These are phyloP conservation scores for Aspidiotus destructor DNA, from an alignment of 2,888 invertebrate species.

Conservation along the genomic window DNA sequence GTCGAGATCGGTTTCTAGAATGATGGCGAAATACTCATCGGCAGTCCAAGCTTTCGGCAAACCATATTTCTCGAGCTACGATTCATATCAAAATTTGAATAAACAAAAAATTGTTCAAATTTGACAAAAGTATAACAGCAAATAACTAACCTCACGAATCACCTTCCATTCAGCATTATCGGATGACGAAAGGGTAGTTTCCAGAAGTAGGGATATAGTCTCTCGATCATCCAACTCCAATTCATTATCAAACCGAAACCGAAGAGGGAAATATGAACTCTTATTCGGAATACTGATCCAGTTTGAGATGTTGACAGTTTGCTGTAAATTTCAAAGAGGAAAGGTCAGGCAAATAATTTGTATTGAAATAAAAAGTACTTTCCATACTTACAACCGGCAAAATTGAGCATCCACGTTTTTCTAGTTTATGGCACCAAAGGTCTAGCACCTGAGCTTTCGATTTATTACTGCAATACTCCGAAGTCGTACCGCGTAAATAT, in stretches of 20 bases:
- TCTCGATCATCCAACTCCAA: slow-evolving; percentile 20
- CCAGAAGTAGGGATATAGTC: slow-evolving; percentile 31
- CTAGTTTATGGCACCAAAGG: slow-evolving; percentile 49
- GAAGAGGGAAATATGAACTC: slow-evolving; percentile 42
- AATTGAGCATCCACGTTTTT: slow-evolving; percentile 48
- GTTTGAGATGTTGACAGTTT: slow-evolving; percentile 44
- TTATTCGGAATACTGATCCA: slow-evolving; percentile 44
- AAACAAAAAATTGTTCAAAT: neutral
- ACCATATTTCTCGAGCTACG: slow-evolving; percentile 68
- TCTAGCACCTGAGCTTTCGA: slow-evolving; percentile 49
- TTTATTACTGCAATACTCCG: slow-evolving; percentile 40
- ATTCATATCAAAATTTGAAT: slow-evolving; percentile 34
- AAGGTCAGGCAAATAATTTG: slow-evolving; percentile 3
- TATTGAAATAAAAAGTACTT: slow-evolving; percentile 13
- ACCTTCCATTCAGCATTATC: slow-evolving; percentile 2
- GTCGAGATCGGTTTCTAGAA: slow-evolving; percentile 66
- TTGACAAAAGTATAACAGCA: neutral
- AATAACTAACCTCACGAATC: slow-evolving; percentile 11
- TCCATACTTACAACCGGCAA: slow-evolving; percentile 47
- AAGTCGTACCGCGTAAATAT: slow-evolving; percentile 36
- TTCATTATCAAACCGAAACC: slow-evolving; percentile 16
- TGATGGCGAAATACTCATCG: slow-evolving; percentile 60
- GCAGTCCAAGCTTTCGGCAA: slow-evolving; percentile 70
- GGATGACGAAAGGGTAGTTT: slow-evolving; percentile 26
- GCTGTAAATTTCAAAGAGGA: slow-evolving; percentile 40